These are phyloP conservation scores for Meandrusa payeni DNA, from an alignment of 2,888 invertebrate species.

Conservation along the genomic window DNA sequence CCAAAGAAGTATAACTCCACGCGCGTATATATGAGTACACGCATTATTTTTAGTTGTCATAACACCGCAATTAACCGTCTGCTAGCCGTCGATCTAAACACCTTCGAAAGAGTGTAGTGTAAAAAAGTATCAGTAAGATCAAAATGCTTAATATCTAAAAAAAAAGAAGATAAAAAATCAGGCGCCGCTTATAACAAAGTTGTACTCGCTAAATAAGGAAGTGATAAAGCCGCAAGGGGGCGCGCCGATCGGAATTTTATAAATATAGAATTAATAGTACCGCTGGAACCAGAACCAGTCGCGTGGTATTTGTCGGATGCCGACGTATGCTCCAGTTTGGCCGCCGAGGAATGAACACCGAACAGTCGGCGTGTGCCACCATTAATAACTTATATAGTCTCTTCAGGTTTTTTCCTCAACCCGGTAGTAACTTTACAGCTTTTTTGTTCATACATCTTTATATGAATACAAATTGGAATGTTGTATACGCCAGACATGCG, in stretches of 20 bases:
- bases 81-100: too few relatives aligned
- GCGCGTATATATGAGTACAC: too few relatives aligned
- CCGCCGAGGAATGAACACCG: constrained; percentile 9
- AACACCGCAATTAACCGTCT: too few relatives aligned
- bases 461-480: constrained; percentile 7
- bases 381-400: background rate
- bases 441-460: constrained; percentile 6
- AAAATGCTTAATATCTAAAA: too few relatives aligned
- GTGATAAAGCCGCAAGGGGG: constrained; percentile 24
- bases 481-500: constrained; percentile 8
- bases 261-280: constrained; percentile 22
- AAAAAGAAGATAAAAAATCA: too few relatives aligned
- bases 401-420: constrained; percentile 13
- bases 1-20: too few relatives aligned
- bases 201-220: constrained; percentile 28
- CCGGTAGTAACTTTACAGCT: constrained; percentile 10
- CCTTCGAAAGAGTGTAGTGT: too few relatives aligned
- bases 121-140: too few relatives aligned
- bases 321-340: constrained; percentile 12
- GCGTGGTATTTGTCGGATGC: constrained; percentile 12
- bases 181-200: background rate
- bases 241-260: constrained; percentile 28
- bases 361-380: background rate
- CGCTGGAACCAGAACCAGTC: constrained; percentile 17
- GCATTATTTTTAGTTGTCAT: too few relatives aligned